Evolutionary conservation across 2,888 invertebrate genomes (phyloP).

Genomic region (Hylaea fasciaria): DNA sequence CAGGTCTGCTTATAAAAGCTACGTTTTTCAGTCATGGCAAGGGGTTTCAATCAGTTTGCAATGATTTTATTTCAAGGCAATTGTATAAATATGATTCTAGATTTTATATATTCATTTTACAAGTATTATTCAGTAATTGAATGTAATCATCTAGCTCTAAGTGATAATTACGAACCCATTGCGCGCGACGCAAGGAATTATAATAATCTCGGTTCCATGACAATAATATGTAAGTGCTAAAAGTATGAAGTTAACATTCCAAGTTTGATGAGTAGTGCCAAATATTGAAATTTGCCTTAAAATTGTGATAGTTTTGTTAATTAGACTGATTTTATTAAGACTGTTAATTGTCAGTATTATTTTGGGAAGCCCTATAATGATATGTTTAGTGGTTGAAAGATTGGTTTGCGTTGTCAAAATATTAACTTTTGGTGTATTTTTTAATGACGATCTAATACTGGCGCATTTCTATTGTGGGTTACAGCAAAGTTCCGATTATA

Average conservation of each 20-base stretch:
- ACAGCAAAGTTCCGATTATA: too few relatives aligned
- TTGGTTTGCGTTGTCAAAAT: conserved; percentile 1
- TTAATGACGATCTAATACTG: not conserved
- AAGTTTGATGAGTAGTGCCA: conserved; percentile 22
- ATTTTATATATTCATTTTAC: not conserved
- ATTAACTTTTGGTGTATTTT: not conserved
- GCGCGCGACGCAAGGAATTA: too few relatives aligned
- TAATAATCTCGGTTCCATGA: conserved; percentile 40
- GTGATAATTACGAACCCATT: not conserved
- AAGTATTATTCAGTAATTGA: too few relatives aligned
- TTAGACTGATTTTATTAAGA: conserved; percentile 9
- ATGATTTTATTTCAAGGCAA: too few relatives aligned
- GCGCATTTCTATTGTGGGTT: not conserved
- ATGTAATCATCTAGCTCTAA: not conserved
- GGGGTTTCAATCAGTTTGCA: not conserved
- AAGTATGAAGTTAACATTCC: conserved; percentile 15
- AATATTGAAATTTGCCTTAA: conserved; percentile 41
- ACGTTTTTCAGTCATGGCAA: not conserved
- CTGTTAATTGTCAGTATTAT: conserved; percentile 42
- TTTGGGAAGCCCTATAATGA: conserved; percentile 36
- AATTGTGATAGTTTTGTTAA: conserved; percentile 38
- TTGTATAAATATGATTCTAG: not conserved
- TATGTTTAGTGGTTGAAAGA: not conserved
- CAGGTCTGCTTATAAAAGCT: not conserved
- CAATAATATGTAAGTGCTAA: conserved; percentile 23